phyloP scores from a whole-genome alignment of 2,888 invertebrate genomes.

The Dicroscelio sp. region DNA sequence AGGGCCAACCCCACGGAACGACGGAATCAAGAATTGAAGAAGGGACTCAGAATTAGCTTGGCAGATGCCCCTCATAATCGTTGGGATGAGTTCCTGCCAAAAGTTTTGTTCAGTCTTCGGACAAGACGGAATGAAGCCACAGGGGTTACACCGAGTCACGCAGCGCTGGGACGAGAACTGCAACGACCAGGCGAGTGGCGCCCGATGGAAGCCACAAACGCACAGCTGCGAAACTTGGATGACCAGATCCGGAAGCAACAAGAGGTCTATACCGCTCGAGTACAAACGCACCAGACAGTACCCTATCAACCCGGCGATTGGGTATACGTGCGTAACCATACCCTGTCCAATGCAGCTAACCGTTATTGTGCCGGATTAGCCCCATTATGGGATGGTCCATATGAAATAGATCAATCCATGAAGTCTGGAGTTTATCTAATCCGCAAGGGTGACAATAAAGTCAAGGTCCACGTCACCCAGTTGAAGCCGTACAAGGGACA shows the following conservation, averaged over 20 bases:
- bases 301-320: background rate
- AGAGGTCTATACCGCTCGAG: background rate
- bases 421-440: background rate
- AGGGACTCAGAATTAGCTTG: conserved; percentile 79
- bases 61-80: background rate
- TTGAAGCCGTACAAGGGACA: background rate
- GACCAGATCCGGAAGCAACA: background rate
- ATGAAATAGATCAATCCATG: background rate
- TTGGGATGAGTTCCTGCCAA: conserved; percentile 44
- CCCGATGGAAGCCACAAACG: background rate
- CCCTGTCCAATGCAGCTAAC: background rate
- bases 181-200: conserved; percentile 60
- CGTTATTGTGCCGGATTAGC: background rate
- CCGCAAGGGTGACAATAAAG: background rate
- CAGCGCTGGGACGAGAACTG: conserved; percentile 12
- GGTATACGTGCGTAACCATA: background rate
- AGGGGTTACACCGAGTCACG: background rate
- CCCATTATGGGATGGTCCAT: background rate
- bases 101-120: conserved; percentile 45
- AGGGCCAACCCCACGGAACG: conserved; percentile 82
- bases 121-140: conserved; percentile 66
- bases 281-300: background rate
- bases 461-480: background rate
- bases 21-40: conserved; percentile 73
- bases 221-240: background rate